Evolutionary conservation across 2,113 vertebrate species (phyloP).

Genomic region (Lutjanus erythropterus): DNA sequence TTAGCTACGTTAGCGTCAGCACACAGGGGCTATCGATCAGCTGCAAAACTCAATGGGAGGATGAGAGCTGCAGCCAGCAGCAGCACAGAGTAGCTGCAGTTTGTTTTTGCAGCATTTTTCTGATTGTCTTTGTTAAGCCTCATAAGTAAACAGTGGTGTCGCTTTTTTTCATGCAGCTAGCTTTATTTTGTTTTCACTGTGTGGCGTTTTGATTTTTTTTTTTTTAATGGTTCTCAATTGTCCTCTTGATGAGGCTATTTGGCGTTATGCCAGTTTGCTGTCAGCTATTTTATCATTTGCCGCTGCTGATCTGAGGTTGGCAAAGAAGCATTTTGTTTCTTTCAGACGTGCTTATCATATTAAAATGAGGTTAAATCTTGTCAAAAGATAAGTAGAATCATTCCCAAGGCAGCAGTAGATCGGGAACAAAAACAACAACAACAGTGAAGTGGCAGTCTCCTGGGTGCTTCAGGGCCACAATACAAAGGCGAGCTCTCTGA

Average conservation of each 20-base stretch:
- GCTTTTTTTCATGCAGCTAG: not conserved
- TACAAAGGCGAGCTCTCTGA: conserved; percentile 43
- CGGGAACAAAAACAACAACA: conserved; percentile 17
- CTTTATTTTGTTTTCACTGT: not conserved
- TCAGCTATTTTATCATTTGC: not conserved
- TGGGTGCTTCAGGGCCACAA: conserved; percentile 27
- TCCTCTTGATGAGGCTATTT: not conserved
- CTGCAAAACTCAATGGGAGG: conserved; percentile 46
- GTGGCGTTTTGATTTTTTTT: not conserved
- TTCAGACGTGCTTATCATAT: conserved; percentile 13
- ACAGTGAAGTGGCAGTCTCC: not conserved
- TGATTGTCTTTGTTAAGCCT: not conserved
- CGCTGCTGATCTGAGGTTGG: not conserved
- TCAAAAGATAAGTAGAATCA: not conserved
- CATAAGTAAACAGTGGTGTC: not conserved
- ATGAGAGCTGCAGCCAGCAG: conserved; percentile 45
- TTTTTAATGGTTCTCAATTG: not conserved
- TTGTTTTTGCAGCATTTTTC: conserved; percentile 15
- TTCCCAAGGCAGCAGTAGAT: conserved; percentile 14
- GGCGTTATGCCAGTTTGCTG: not conserved
- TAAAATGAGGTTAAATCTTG: conserved; percentile 2
- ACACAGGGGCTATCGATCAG: conserved; percentile 70
- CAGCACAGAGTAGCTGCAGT: conserved; percentile 19
- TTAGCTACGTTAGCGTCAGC: conserved; percentile 60
- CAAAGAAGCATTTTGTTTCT: conserved; percentile 14